Evolutionary conservation across 1,140 invertebrate genomes (phyloP).

Genomic region (Procambarus clarkii): DNA sequence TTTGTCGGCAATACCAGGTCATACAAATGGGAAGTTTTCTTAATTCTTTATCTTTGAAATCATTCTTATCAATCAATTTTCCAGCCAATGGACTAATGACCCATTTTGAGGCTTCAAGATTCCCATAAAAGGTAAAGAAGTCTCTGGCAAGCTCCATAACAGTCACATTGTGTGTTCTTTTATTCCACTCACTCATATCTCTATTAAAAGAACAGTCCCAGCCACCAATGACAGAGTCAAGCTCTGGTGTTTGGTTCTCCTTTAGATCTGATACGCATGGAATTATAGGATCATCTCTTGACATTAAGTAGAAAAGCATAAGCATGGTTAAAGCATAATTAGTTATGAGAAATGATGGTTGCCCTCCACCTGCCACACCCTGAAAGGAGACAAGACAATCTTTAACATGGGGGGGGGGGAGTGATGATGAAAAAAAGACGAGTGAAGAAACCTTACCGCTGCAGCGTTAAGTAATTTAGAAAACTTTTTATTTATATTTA

Average conservation of each 20-base stretch:
- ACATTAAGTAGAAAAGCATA: slow-evolving; percentile 47
- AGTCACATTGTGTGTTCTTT: slow-evolving; percentile 71
- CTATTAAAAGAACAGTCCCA: slow-evolving; percentile 78
- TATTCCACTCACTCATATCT: slow-evolving; percentile 60
- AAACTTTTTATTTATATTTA: no score
- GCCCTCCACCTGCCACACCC: slow-evolving; percentile 47
- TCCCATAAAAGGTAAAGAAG: slow-evolving; percentile 80
- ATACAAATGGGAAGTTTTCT: slow-evolving; percentile 75
- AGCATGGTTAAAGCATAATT: slow-evolving; percentile 51
- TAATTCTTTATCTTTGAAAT: slow-evolving; percentile 75
- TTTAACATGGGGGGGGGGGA: not conserved
- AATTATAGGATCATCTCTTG: slow-evolving; percentile 74
- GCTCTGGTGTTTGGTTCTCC: not conserved
- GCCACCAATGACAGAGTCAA: slow-evolving; percentile 73
- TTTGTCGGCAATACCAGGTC: slow-evolving; percentile 75
- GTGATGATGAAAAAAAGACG: not conserved
- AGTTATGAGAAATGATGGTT: slow-evolving; percentile 45
- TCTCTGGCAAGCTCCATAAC: slow-evolving; percentile 78
- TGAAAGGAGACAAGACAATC: slow-evolving; percentile 12
- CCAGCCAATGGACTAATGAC: slow-evolving; percentile 80
- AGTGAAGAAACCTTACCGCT: not conserved
- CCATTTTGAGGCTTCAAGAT: slow-evolving; percentile 77
- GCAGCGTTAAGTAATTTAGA: no score
- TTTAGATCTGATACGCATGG: slow-evolving; percentile 77
- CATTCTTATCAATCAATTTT: slow-evolving; percentile 74